Conservation (phyloP, 2,888 invertebrate species). For the Watsonalla cultraria region DNA sequence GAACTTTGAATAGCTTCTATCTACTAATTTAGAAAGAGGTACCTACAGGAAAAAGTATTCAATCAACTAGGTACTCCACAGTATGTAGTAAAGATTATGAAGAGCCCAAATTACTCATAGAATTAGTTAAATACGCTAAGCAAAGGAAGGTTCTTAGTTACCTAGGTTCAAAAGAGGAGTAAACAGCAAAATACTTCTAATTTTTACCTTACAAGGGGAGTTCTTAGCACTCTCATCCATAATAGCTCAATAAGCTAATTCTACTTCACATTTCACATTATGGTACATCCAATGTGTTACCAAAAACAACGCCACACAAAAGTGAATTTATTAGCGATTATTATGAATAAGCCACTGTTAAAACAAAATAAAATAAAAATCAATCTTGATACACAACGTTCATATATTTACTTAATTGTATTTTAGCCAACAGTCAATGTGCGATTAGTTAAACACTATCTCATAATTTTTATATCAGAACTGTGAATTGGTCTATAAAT, state of each 20-base stretch:
- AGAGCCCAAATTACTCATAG: conserved; percentile 16
- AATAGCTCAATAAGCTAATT: conserved; percentile 50
- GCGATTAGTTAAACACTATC: conserved; percentile 21
- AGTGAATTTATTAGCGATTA: conserved; percentile 66
- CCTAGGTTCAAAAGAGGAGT: conserved; percentile 32
- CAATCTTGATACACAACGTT: conserved; percentile 65
- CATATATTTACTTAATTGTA: conserved; percentile 60
- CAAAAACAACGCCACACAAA: conserved; percentile 55
- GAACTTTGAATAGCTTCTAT: background rate
- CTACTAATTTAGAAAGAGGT: background rate
- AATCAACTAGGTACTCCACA: background rate
- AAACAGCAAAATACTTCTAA: conserved; percentile 45
- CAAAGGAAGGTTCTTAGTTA: conserved; percentile 24
- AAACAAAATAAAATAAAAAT: conserved; percentile 70
- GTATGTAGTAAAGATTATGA: background rate
- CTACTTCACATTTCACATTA: conserved; percentile 68
- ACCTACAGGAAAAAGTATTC: background rate
- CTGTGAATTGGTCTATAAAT: conserved; percentile 15
- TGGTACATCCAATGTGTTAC: conserved; percentile 51
- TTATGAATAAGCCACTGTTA: conserved; percentile 70
- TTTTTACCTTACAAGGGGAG: conserved; percentile 76
- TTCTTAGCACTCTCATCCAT: conserved; percentile 72
- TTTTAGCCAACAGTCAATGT: conserved; percentile 36
- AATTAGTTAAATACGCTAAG: conserved; percentile 18
- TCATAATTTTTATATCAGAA: conserved; percentile 5